phyloP scores from a whole-genome alignment of 1,140 invertebrate species.

The Drosophila ogumai region DNA sequence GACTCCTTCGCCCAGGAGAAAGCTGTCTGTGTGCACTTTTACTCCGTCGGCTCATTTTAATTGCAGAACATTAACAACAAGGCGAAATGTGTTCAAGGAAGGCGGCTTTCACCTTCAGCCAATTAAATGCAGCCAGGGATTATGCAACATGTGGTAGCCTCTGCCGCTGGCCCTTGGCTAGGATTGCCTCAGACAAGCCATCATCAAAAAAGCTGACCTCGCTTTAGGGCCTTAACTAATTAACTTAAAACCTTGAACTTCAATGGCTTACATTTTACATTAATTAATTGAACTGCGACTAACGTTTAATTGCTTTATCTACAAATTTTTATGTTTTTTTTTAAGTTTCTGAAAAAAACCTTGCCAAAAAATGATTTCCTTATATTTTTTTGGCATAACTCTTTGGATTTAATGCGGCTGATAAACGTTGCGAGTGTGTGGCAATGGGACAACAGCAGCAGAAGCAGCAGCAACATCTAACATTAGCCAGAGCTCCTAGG shows the following conservation, averaged over 20 bases:
- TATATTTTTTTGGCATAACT: conserved; percentile 13
- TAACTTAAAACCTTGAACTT: conserved; percentile 10
- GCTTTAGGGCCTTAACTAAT: not conserved
- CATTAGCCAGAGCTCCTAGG: not conserved
- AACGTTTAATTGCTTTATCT: not conserved
- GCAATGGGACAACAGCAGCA: conserved; percentile 52
- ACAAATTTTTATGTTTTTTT: not conserved
- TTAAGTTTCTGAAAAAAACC: not conserved
- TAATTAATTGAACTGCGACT: not conserved
- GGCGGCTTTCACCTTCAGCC: conserved; percentile 58
- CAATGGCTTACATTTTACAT: not conserved
- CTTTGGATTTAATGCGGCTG: conserved; percentile 2
- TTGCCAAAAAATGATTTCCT: conserved; percentile 5
- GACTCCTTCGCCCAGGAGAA: conserved; percentile 49
- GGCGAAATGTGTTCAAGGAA: not conserved
- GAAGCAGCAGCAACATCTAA: conserved; percentile 18
- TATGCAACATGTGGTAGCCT: conserved; percentile 40
- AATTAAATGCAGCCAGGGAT: conserved; percentile 38
- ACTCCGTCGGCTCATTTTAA: conserved; percentile 74
- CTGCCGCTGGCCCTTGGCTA: conserved; percentile 5
- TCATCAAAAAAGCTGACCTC: not conserved
- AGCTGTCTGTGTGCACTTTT: conserved; percentile 57
- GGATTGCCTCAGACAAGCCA: conserved; percentile 20
- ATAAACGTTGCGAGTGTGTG: conserved; percentile 43
- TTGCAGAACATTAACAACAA: conserved; percentile 71